phyloP scores from a whole-genome alignment of 2,888 invertebrate species.

The Pharmacophagus antenor region DNA sequence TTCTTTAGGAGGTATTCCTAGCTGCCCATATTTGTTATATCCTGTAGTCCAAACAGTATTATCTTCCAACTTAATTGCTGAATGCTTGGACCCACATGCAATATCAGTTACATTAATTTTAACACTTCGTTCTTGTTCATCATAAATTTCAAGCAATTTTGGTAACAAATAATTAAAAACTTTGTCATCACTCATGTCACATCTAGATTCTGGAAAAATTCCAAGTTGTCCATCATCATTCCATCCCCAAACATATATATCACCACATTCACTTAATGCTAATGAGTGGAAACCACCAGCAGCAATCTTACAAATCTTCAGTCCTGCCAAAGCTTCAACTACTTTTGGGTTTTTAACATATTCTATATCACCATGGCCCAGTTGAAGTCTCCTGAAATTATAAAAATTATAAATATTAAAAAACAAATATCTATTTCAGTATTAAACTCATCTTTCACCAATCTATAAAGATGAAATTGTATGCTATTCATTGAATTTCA shows the following conservation, averaged over 20 bases:
- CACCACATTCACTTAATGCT: constrained; percentile 88
- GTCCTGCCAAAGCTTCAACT: constrained; percentile 88
- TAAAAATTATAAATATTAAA: neutral
- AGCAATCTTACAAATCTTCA: constrained; percentile 85
- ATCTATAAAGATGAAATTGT: too few species aligned
- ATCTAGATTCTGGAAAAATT: constrained; percentile 58
- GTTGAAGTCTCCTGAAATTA: constrained; percentile 88
- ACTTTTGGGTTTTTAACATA: constrained; percentile 82
- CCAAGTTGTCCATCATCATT: constrained; percentile 94
- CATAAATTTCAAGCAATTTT: constrained; percentile 59
- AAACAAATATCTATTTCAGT: too few species aligned
- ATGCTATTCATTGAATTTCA: too few species aligned
- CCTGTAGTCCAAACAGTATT: constrained; percentile 87
- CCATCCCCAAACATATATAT: constrained; percentile 95
- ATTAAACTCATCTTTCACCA: too few species aligned
- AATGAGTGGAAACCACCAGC: constrained; percentile 94
- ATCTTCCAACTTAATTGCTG: constrained; percentile 84
- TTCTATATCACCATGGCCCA: constrained; percentile 89
- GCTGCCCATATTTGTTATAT: constrained; percentile 90
- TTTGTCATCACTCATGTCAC: constrained; percentile 33
- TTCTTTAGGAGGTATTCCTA: constrained; percentile 73
- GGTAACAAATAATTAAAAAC: constrained; percentile 44
- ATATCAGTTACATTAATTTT: constrained; percentile 80
- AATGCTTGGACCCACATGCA: constrained; percentile 89
- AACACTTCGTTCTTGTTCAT: constrained; percentile 65